Conservation (phyloP, 2,888 invertebrate genomes). For the Keiferia lycopersicella region DNA sequence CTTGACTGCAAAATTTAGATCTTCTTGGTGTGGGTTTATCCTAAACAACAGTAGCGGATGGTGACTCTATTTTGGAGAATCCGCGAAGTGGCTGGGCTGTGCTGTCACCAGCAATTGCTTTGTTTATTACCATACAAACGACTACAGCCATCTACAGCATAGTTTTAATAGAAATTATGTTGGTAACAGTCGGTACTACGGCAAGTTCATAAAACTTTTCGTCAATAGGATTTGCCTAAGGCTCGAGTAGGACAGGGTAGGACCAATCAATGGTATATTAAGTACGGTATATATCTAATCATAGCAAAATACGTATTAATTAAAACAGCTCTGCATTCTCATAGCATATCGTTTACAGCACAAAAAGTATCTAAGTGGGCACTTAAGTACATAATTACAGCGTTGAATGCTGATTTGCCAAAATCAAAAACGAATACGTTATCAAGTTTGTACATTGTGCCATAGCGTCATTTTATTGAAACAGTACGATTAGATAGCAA, state of each 20-base stretch:
- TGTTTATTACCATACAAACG: slow-evolving; percentile 59
- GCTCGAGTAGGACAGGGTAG: too few relatives aligned
- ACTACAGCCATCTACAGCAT: slow-evolving; percentile 33
- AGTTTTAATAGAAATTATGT: neutral
- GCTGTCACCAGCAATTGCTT: slow-evolving; percentile 55
- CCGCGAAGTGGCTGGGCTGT: slow-evolving; percentile 30
- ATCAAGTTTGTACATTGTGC: neutral
- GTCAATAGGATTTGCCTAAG: too few relatives aligned
- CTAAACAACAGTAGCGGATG: neutral
- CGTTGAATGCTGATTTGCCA: neutral
- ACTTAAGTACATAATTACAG: too few relatives aligned
- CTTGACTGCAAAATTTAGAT: neutral
- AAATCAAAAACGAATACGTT: neutral
- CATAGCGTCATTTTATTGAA: neutral
- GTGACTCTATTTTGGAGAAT: slow-evolving; percentile 13
- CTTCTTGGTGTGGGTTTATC: neutral
- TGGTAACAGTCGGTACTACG: neutral
- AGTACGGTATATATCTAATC: too few relatives aligned
- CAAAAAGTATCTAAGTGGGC: too few relatives aligned
- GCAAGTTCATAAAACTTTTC: neutral
- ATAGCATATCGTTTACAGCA: too few relatives aligned
- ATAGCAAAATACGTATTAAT: too few relatives aligned
- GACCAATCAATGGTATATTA: too few relatives aligned
- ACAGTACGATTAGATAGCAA: slow-evolving; percentile 25
- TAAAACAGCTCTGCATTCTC: too few relatives aligned